A percentile compares a stretch with the other conserved stretches of the same genome.
These are phyloP conservation scores for Vultur gryphus DNA, from an alignment of 2,797 vertebrate species.

Conservation along the genomic window DNA sequence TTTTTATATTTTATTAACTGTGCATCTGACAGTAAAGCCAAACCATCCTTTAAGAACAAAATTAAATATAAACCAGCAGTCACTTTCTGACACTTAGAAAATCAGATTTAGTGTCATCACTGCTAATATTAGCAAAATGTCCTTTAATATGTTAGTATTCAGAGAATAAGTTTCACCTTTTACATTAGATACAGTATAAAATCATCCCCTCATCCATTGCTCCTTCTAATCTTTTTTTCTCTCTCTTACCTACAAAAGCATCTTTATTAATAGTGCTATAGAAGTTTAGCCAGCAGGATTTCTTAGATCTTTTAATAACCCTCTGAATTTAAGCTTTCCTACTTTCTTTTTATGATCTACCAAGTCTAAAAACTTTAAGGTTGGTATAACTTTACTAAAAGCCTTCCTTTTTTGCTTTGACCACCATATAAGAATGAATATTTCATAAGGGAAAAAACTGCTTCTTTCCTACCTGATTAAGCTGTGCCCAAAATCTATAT, in stretches of 20 bases:
- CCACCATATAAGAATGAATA: neutral
- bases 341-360: conserved; percentile 15
- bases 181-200: conserved; percentile 12
- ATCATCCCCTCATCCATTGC: neutral
- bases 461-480: neutral
- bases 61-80: conserved; percentile 3
- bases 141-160: conserved; percentile 6
- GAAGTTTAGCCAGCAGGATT: conserved; percentile 54
- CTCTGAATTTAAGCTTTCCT: conserved; percentile 31
- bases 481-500: neutral
- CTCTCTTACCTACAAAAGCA: conserved; percentile 36
- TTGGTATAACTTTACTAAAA: conserved; percentile 8
- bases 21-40: neutral
- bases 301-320: conserved; percentile 65
- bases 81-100: conserved; percentile 7
- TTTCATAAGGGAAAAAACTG: neutral
- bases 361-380: conserved; percentile 11
- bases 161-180: conserved; percentile 22
- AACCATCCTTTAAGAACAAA: neutral
- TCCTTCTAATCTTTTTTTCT: conserved; percentile 41
- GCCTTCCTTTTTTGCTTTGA: conserved; percentile 1
- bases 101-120: neutral
- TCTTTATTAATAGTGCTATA: conserved; percentile 65
- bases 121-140: conserved; percentile 44
- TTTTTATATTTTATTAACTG: conserved; percentile 7